Conservation (phyloP, 2,797 vertebrate genomes). For the Anabacerthia variegaticeps region DNA sequence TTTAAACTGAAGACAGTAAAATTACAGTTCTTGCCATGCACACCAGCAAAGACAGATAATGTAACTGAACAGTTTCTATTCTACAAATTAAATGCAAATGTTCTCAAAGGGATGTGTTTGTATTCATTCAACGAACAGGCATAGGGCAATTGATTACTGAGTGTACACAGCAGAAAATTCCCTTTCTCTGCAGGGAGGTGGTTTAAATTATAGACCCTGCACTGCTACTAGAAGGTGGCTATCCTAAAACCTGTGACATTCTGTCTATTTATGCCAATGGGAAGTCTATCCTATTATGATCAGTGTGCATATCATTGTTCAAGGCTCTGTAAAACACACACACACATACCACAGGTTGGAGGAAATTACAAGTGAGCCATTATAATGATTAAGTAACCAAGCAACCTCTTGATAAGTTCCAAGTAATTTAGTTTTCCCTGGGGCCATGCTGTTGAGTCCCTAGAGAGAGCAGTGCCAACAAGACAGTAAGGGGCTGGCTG, state of each 20-base stretch:
- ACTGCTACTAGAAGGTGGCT: background rate
- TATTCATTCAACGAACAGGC: background rate
- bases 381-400: background rate
- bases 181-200: background rate
- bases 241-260: background rate
- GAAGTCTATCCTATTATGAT: background rate
- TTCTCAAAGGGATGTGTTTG: background rate
- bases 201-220: background rate
- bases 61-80: background rate
- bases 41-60: background rate
- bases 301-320: background rate
- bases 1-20: background rate
- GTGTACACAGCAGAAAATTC: background rate
- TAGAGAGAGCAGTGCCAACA: background rate
- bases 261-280: background rate
- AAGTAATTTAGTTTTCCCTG: conserved; percentile 30
- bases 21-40: background rate
- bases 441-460: background rate
- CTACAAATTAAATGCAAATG: conserved; percentile 29
- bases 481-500: background rate
- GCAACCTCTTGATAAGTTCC: conserved; percentile 19
- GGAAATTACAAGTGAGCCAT: background rate
- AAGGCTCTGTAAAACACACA: background rate
- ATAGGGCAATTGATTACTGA: background rate
- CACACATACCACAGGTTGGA: background rate